Conservation (phyloP, 1,140 invertebrate genomes). For the Steinernema feltiae region DNA sequence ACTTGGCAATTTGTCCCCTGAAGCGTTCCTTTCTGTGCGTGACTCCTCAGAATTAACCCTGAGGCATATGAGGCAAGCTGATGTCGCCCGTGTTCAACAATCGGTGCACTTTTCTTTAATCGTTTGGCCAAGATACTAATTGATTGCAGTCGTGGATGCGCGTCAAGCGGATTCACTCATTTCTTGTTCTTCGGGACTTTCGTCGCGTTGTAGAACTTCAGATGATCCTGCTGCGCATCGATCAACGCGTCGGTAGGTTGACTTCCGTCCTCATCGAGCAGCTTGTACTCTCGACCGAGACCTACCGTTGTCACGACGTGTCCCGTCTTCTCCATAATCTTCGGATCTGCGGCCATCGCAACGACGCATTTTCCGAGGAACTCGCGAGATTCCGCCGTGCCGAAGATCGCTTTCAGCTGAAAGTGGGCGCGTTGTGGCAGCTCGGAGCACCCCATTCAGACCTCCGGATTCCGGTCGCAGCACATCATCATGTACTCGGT, state of each 20-base stretch:
- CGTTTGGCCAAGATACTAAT: too few relatives aligned
- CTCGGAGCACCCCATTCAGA: neutral
- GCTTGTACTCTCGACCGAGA: conserved; percentile 54
- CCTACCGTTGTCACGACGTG: conserved; percentile 55
- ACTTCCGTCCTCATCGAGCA: conserved; percentile 57
- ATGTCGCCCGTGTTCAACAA: too few relatives aligned
- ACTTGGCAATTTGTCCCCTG: too few relatives aligned
- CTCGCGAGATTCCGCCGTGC: conserved; percentile 52
- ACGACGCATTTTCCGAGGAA: conserved; percentile 57
- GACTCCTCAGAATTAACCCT: too few relatives aligned
- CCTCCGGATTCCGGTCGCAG: neutral
- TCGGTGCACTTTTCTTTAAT: too few relatives aligned
- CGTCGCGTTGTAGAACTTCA: neutral
- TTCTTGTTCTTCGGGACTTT: neutral
- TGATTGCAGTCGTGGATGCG: too few relatives aligned
- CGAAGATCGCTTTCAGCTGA: conserved; percentile 31
- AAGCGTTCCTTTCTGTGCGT: too few relatives aligned
- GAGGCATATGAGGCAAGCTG: too few relatives aligned
- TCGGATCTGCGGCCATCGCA: conserved; percentile 52
- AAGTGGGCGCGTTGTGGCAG: neutral
- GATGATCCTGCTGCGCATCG: neutral
- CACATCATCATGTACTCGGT: conserved; percentile 56
- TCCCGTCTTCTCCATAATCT: conserved; percentile 57
- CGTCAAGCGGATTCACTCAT: too few relatives aligned
- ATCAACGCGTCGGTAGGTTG: neutral